These are phyloP conservation scores for Sarcophaga caerulescens DNA, from an alignment of 2,888 invertebrate species.

Conservation along the genomic window DNA sequence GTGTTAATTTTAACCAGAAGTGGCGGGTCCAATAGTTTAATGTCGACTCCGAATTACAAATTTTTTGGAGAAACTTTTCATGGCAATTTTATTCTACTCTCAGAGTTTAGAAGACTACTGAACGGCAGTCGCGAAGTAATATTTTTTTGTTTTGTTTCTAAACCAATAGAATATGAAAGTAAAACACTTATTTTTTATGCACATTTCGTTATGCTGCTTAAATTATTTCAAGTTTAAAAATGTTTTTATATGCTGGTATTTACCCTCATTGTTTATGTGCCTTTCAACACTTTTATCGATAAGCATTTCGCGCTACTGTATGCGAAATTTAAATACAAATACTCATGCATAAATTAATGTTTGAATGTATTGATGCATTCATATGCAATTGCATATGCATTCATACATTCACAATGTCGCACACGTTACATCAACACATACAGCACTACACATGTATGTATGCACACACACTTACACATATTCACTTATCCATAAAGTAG, in stretches of 20 bases:
- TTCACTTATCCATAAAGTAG: background rate
- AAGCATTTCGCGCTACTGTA: conserved; percentile 1
- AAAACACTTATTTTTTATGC: background rate
- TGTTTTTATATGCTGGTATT: background rate
- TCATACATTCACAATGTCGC: background rate
- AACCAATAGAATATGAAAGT: background rate
- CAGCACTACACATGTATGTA: no score
- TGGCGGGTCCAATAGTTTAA: no score
- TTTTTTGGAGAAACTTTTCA: no score
- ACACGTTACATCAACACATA: no score
- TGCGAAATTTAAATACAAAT: conserved; percentile 11
- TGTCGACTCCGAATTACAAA: no score
- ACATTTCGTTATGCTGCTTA: background rate
- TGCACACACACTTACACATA: background rate
- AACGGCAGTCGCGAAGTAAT: no score
- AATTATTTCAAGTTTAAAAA: background rate
- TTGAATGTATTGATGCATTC: conserved; percentile 14
- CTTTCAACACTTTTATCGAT: conserved; percentile 23
- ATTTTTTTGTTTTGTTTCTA: no score
- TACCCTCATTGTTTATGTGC: background rate
- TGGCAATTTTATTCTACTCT: no score
- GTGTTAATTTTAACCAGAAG: no score
- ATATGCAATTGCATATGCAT: background rate
- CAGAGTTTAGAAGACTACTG: no score
- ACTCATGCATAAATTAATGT: background rate